Evolutionary conservation across 1,140 invertebrate species (phyloP).

Genomic region (Pogonomyrmex barbatus): DNA sequence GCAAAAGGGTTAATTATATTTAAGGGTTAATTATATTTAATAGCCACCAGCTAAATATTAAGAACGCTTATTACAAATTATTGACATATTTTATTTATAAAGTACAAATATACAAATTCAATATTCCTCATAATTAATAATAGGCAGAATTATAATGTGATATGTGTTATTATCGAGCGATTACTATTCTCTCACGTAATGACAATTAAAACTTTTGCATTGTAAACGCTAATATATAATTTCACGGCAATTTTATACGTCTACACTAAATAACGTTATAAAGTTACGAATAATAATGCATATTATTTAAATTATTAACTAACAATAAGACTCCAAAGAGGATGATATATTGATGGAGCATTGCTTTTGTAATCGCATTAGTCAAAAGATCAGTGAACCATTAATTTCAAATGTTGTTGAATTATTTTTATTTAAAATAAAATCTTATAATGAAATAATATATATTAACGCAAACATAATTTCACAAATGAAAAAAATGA

Average conservation of each 20-base stretch:
- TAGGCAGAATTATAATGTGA: neutral
- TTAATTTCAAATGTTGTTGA: conserved; percentile 12
- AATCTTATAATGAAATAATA: conserved; percentile 23
- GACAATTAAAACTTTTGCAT: conserved; percentile 15
- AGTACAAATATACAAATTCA: neutral
- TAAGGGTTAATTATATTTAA: conserved; percentile 44
- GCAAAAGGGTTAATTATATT: conserved; percentile 15
- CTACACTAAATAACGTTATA: conserved; percentile 1
- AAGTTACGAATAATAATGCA: neutral
- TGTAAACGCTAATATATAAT: conserved; percentile 3
- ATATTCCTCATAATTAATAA: neutral
- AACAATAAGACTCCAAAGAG: neutral
- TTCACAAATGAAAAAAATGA: neutral
- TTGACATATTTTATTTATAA: conserved; percentile 3
- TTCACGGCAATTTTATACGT: neutral
- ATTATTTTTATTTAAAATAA: neutral
- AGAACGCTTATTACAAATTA: conserved; percentile 3
- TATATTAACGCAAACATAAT: conserved; percentile 16
- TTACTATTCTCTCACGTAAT: conserved; percentile 4
- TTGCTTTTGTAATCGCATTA: neutral
- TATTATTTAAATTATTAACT: conserved; percentile 43
- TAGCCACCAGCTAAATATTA: neutral
- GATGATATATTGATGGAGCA: neutral
- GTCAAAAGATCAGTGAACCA: conserved; percentile 17
- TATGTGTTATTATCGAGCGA: neutral